phyloP scores from a whole-genome alignment of 2,888 invertebrate species.

The Chydorus sphaericus region DNA sequence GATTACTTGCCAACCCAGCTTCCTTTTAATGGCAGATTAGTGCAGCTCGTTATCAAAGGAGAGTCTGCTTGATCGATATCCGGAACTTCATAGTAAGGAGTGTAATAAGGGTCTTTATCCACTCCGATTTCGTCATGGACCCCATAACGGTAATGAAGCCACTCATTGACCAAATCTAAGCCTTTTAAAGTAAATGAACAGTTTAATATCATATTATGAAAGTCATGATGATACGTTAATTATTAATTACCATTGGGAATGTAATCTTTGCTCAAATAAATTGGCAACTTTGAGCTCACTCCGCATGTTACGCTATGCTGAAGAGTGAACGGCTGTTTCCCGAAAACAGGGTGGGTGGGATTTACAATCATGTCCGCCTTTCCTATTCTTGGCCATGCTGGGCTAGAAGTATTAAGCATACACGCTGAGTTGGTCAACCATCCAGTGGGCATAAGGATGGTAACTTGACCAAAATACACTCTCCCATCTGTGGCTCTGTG shows the following conservation, averaged over 20 bases:
- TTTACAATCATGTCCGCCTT: background rate
- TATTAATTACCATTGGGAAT: background rate
- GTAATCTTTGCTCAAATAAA: no score
- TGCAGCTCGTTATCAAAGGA: background rate
- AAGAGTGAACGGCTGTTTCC: background rate
- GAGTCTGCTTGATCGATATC: background rate
- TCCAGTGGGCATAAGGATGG: slow-evolving; percentile 14
- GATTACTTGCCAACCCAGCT: background rate
- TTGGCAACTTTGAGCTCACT: background rate
- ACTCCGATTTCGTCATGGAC: slow-evolving; percentile 10
- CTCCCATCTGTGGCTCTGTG: slow-evolving; percentile 13
- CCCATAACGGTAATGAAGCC: slow-evolving; percentile 9
- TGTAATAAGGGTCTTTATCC: background rate
- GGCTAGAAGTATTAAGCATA: background rate
- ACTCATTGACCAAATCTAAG: background rate
- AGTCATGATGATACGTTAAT: no score
- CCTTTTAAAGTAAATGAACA: no score
- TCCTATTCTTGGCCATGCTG: background rate
- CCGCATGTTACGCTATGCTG: background rate
- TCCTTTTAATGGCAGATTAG: background rate
- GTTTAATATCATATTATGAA: no score
- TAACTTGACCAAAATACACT: slow-evolving; percentile 15
- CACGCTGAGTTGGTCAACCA: slow-evolving; percentile 9
- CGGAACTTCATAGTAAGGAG: background rate
- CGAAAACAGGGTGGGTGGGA: background rate